A percentile compares a stretch with the other conserved stretches of the same genome.
These are phyloP conservation scores for Pristionchus japonicus DNA, from an alignment of 2,888 invertebrate genomes.

Conservation along the genomic window DNA sequence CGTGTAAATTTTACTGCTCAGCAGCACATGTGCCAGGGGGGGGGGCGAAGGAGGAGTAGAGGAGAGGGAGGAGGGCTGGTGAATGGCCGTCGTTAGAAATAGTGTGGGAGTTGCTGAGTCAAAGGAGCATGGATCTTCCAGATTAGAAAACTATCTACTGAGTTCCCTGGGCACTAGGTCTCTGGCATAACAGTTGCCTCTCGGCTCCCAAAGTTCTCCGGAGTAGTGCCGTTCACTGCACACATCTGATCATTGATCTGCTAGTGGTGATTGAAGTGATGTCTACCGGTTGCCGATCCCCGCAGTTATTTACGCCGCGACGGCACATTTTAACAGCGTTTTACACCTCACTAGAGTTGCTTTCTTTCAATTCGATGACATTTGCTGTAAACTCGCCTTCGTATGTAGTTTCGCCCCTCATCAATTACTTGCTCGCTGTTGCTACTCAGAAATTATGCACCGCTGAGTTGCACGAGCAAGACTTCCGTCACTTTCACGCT, in stretches of 20 bases:
- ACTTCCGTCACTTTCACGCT: background rate
- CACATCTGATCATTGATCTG: background rate
- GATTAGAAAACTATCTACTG: too few species aligned
- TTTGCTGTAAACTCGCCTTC: background rate
- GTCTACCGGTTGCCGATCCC: background rate
- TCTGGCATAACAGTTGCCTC: too few species aligned
- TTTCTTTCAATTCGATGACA: background rate
- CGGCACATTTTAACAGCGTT: background rate
- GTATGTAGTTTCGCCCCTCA: background rate
- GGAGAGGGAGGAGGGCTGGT: background rate
- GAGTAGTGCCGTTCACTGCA: too few species aligned
- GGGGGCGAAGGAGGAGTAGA: background rate
- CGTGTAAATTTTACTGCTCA: background rate
- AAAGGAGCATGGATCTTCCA: background rate
- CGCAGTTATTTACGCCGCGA: background rate
- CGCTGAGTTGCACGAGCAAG: background rate
- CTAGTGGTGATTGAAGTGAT: background rate
- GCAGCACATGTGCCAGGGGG: background rate
- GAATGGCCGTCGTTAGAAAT: slow-evolving; percentile 18
- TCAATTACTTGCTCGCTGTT: background rate
- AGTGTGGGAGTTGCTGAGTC: background rate
- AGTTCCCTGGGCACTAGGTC: too few species aligned
- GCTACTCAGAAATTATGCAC: background rate
- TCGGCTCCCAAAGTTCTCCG: too few species aligned
- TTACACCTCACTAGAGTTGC: background rate